Percentiles rank a stretch among this genome's conserved stretches.
Evolutionary conservation across 1,140 invertebrate genomes (phyloP).

Genomic region (Drosophila lowei): DNA sequence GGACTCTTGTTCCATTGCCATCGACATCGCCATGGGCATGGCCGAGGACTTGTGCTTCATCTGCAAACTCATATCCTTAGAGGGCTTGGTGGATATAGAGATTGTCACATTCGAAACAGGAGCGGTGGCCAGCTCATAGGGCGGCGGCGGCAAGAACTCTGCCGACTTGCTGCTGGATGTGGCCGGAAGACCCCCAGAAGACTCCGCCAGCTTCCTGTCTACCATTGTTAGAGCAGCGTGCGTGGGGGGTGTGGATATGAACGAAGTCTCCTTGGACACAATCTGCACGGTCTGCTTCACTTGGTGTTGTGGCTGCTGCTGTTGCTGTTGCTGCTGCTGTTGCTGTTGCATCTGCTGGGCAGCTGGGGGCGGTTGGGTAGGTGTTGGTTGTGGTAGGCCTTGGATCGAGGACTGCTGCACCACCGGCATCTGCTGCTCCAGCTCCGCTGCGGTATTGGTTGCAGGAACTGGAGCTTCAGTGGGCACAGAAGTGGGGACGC

Average conservation of each 20-base stretch:
- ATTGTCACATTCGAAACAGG: slow-evolving; percentile 65
- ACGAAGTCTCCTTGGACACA: slow-evolving; percentile 83
- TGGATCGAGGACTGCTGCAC: slow-evolving; percentile 10
- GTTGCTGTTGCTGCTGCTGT: slow-evolving; percentile 18
- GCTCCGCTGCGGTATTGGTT: no score
- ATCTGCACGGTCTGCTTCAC: slow-evolving; percentile 73
- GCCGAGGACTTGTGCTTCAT: slow-evolving; percentile 24
- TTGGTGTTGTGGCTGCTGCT: slow-evolving; percentile 36
- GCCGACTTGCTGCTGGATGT: slow-evolving; percentile 5
- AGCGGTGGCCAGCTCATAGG: slow-evolving; percentile 61
- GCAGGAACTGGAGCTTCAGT: no score
- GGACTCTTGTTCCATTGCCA: slow-evolving; percentile 13
- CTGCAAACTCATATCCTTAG: slow-evolving; percentile 36
- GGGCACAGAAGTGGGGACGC: no score
- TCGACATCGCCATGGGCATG: slow-evolving; percentile 29
- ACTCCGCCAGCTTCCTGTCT: no score
- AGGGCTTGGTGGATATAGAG: slow-evolving; percentile 66
- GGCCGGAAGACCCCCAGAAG: no score
- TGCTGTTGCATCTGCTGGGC: slow-evolving; percentile 6
- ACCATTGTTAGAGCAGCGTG: no score
- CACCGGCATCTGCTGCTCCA: no score
- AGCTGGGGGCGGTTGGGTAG: neutral
- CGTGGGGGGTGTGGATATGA: slow-evolving; percentile 74
- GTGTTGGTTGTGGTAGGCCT: slow-evolving; percentile 66
- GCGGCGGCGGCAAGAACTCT: slow-evolving; percentile 55